Conservation (phyloP, 2,797 vertebrate genomes). For the Gastrophryne carolinensis region DNA sequence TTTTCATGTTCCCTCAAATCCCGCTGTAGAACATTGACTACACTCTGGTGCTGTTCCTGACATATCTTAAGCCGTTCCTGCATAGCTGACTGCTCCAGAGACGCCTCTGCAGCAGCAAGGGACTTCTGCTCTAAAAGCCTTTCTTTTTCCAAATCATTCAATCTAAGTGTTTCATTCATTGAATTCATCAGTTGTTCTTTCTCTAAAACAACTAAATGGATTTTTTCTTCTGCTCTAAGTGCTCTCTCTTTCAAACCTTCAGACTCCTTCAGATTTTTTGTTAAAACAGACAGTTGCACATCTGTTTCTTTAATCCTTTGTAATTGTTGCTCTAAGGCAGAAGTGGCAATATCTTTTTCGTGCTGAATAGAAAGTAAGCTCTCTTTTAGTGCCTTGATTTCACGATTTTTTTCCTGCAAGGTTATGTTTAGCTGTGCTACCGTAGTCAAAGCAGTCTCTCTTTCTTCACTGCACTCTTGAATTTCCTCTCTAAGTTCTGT, state of each 20-base stretch:
- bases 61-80: neutral
- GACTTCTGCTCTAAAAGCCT: neutral
- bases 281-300: neutral
- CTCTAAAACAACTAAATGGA: neutral
- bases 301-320: neutral
- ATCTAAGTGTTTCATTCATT: neutral
- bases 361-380: neutral
- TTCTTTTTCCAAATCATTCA: neutral
- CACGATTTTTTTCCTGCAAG: conserved; percentile 37
- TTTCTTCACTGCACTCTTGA: conserved; percentile 22
- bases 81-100: neutral
- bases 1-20: neutral
- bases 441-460: conserved; percentile 20
- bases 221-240: neutral
- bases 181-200: neutral
- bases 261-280: neutral
- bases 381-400: conserved; percentile 18
- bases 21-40: neutral
- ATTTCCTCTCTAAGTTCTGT: conserved; percentile 27
- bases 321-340: neutral
- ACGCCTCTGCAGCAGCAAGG: neutral
- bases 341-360: neutral
- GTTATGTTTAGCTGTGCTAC: neutral
- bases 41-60: neutral
- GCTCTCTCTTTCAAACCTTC: conserved; percentile 15